Evolutionary conservation across 2,888 invertebrate species (phyloP).

Genomic region (Netelia virgata): DNA sequence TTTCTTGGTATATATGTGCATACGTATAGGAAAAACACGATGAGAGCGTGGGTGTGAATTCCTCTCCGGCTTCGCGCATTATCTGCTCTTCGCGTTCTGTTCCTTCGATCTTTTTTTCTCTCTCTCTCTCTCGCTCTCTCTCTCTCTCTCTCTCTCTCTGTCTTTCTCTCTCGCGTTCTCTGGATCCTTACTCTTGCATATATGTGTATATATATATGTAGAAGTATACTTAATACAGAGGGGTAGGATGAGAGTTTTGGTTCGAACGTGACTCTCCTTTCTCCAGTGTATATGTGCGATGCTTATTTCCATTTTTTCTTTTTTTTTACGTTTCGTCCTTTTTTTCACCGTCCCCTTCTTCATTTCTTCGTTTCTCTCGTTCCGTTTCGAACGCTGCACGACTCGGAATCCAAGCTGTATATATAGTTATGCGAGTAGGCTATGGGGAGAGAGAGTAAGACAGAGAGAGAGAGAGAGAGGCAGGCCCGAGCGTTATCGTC

Average conservation of each 20-base stretch:
- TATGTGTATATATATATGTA: constrained; percentile 40
- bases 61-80: constrained; percentile 80
- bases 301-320: constrained; percentile 65
- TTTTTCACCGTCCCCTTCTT: constrained; percentile 59
- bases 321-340: constrained; percentile 31
- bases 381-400: constrained; percentile 19
- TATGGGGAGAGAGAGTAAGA: not conserved
- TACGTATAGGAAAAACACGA: constrained; percentile 77
- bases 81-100: constrained; percentile 76
- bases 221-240: constrained; percentile 38
- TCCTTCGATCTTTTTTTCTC: constrained; percentile 54
- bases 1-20: not conserved
- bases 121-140: constrained; percentile 50
- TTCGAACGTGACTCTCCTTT: constrained; percentile 64
- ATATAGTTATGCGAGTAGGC: not conserved
- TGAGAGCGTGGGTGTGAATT: constrained; percentile 83
- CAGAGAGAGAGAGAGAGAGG: constrained; percentile 30
- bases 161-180: constrained; percentile 55
- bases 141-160: no score
- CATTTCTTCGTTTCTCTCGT: constrained; percentile 59
- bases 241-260: constrained; percentile 49
- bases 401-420: constrained; percentile 13
- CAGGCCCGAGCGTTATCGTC: constrained; percentile 80
- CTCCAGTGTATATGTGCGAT: constrained; percentile 52
- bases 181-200: constrained; percentile 25